Evolutionary conservation across 2,888 invertebrate genomes (phyloP).

Genomic region (Brachylomia viminalis): DNA sequence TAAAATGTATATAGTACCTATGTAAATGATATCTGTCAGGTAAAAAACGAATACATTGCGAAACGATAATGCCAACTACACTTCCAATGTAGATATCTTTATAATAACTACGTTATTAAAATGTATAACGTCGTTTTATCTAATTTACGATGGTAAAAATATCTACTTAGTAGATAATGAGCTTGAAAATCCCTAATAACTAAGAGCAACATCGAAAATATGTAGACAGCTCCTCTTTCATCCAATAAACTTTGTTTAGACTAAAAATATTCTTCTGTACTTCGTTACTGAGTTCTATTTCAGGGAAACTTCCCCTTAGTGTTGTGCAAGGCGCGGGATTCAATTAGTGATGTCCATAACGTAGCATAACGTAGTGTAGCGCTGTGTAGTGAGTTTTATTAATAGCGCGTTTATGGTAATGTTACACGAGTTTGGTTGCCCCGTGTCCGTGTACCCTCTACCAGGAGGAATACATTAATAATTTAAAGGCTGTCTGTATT

Average conservation of each 20-base stretch:
- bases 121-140: neutral
- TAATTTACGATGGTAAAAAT: neutral
- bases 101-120: constrained; percentile 9
- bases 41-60: no score
- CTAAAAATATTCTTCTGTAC: constrained; percentile 18
- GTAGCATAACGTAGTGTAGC: constrained; percentile 17
- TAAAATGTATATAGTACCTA: neutral
- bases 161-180: no score
- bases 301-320: constrained; percentile 8
- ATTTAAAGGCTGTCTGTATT: constrained; percentile 5
- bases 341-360: constrained; percentile 41
- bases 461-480: constrained; percentile 28
- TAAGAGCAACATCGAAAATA: constrained; percentile 14
- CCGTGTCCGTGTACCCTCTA: neutral
- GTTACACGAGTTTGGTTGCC: constrained; percentile 21
- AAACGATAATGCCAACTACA: neutral
- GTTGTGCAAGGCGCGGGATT: constrained; percentile 18
- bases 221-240: neutral
- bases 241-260: constrained; percentile 4
- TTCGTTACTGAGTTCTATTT: constrained; percentile 30
- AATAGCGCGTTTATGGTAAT: constrained; percentile 59
- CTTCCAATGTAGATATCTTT: neutral
- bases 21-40: no score
- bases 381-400: constrained; percentile 36
- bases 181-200: neutral